Evolutionary conservation across 1,140 invertebrate genomes (phyloP), one percentile per base, ranked within the genome.

Genomic region (Listronotus oregonensis): DNA sequence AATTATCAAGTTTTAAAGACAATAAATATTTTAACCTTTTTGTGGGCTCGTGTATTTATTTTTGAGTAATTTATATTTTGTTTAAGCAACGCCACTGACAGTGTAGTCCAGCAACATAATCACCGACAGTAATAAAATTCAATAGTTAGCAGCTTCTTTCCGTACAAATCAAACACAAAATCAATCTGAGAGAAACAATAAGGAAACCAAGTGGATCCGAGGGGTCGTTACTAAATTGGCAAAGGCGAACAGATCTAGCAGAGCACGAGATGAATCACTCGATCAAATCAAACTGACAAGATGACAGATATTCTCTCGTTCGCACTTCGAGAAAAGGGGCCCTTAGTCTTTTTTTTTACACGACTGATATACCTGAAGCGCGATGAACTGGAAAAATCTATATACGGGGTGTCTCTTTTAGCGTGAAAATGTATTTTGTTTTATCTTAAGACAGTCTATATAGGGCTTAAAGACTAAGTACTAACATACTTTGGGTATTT

Each of bases 201-300:
- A 65, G 55, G 55, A 56, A 65, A 59, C 27, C 44, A 32, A 39
- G 37, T 15, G 55, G 51, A 43, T 52, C 50, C 15, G 17, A 32
- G 31, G 15, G 56, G 21, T 44, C 55, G 55, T 39, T 52, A 68
- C 57, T 60, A 59, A 66, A 71, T 64, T 64, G 50, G 61, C 32
- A 55, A 39, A 49, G 58, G 34, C 27, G 61, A 66, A 55, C 46
- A 40, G 40, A 70, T 61, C 49, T 52, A 67, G 52, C 34, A 49
- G 34, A 54, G 49, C 68, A 70, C 71, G 69, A 73, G 73, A 75
- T 73, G 72, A 73, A 75, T 75, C 73, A 75, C 73, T 75, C 67
- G 50, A 69, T 75, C 73, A 75, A 73, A 66, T 64, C 64, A 55
- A 62, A 64, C 68, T 72, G 73, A 75, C 73, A 75, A 70, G 37